phyloP scores from a whole-genome alignment of 2,113 vertebrate genomes.

The Calidris pygmaea region DNA sequence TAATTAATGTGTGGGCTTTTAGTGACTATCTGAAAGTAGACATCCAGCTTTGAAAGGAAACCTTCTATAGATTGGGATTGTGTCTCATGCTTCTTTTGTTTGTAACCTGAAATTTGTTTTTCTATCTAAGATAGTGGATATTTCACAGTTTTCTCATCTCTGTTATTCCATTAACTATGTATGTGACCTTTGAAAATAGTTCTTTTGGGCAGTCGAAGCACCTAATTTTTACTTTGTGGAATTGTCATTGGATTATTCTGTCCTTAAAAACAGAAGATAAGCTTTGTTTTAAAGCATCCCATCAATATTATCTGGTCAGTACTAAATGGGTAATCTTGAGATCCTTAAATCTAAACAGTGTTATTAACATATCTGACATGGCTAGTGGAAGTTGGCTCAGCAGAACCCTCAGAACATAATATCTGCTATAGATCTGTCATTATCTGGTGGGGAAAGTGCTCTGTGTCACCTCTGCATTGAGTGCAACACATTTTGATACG shows the following conservation, averaged over 20 bases:
- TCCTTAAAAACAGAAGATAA: neutral
- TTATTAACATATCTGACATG: neutral
- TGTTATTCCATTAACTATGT: conserved; percentile 28
- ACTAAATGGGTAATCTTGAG: neutral
- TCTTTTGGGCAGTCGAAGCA: neutral
- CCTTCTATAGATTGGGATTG: neutral
- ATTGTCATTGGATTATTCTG: neutral
- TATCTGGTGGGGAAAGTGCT: neutral
- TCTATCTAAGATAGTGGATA: neutral
- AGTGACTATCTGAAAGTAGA: conserved; percentile 41
- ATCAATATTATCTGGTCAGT: neutral
- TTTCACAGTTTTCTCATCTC: neutral
- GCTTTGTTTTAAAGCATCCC: conserved; percentile 14
- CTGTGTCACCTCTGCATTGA: neutral
- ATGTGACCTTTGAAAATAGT: conserved; percentile 11
- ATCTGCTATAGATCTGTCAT: neutral
- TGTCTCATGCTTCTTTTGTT: neutral
- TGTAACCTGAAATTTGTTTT: conserved; percentile 23
- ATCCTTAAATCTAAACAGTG: neutral
- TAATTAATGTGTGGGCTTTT: conserved; percentile 58
- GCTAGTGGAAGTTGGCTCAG: neutral
- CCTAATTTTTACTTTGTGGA: conserved; percentile 21
- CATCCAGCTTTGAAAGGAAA: conserved; percentile 39
- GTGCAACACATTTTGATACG: neutral
- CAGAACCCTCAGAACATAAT: neutral